These are phyloP conservation scores for Potamarius usumacintae DNA, from an alignment of 2,113 vertebrate genomes.

Conservation along the genomic window DNA sequence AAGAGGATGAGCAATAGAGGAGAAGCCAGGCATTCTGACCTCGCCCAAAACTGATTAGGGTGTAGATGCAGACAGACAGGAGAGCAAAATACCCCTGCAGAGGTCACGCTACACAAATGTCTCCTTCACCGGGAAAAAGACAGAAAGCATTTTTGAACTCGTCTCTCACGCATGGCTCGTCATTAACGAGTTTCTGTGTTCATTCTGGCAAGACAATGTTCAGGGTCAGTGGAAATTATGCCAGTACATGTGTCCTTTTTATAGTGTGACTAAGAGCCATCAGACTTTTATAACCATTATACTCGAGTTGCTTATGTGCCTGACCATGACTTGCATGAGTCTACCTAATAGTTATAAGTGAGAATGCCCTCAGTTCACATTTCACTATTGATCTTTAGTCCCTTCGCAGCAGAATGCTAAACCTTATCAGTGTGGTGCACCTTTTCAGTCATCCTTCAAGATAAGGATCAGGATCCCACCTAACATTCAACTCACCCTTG, in stretches of 20 bases:
- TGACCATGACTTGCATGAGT: slow-evolving; percentile 33
- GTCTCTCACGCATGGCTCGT: background rate
- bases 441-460: slow-evolving; percentile 43
- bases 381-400: slow-evolving; percentile 43
- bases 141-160: slow-evolving; percentile 9
- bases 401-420: background rate
- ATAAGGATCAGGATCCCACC: slow-evolving; percentile 48
- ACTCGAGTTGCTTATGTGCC: slow-evolving; percentile 12
- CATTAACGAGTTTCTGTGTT: slow-evolving; percentile 16
- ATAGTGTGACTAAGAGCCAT: background rate
- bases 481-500: slow-evolving; percentile 25
- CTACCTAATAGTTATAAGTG: slow-evolving; percentile 8
- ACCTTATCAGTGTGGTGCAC: slow-evolving; percentile 46
- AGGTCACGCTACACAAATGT: slow-evolving; percentile 58
- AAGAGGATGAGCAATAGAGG: slow-evolving; percentile 41
- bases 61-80: slow-evolving; percentile 48
- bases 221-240: slow-evolving; percentile 25
- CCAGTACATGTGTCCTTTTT: slow-evolving; percentile 35
- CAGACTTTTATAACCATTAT: slow-evolving; percentile 20
- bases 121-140: slow-evolving; percentile 27
- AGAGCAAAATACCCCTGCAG: slow-evolving; percentile 40
- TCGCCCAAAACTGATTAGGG: slow-evolving; percentile 58
- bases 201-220: slow-evolving; percentile 7
- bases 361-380: slow-evolving; percentile 24
- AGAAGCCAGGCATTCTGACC: slow-evolving; percentile 56